Conservation (phyloP, 2,888 invertebrate genomes). For the Stegana nigrithorax region DNA sequence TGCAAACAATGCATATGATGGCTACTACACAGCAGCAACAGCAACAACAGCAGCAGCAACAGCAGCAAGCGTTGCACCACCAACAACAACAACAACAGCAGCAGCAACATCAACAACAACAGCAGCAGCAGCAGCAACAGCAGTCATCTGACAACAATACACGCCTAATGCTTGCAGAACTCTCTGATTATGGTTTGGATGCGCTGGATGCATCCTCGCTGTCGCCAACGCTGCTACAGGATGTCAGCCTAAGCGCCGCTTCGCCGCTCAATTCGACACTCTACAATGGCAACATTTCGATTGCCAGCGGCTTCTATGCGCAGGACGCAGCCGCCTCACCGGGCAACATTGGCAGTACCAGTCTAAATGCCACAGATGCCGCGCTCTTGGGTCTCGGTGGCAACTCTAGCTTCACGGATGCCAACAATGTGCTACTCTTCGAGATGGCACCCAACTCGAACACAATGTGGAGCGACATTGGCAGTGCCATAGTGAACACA, state of each 20-base stretch:
- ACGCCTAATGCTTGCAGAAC: constrained; percentile 52
- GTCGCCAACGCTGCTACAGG: constrained; percentile 66
- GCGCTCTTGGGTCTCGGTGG: constrained; percentile 19
- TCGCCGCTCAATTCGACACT: constrained; percentile 53
- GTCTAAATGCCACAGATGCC: constrained; percentile 30
- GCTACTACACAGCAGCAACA: constrained; percentile 47
- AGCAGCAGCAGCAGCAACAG: constrained; percentile 26
- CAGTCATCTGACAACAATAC: constrained; percentile 14
- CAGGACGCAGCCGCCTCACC: constrained; percentile 43
- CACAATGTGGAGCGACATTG: constrained; percentile 68
- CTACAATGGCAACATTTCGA: constrained; percentile 44
- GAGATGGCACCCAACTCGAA: constrained; percentile 63
- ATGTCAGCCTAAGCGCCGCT: constrained; percentile 63
- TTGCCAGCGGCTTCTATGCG: constrained; percentile 42
- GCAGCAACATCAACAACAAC: constrained; percentile 36
- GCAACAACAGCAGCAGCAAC: constrained; percentile 40
- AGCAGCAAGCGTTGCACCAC: constrained; percentile 42
- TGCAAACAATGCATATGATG: constrained; percentile 50
- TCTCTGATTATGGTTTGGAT: constrained; percentile 66
- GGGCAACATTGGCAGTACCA: constrained; percentile 35
- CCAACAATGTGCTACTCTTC: constrained; percentile 48
- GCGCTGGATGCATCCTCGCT: constrained; percentile 65
- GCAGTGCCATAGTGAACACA: constrained; percentile 67
- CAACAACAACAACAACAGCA: constrained; percentile 38
- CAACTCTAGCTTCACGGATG: constrained; percentile 38